These are phyloP conservation scores for Calvadosia cruxmelitensis DNA, from an alignment of 30 jellyfish, hydroid and myxozoan genomes.

Conservation along the genomic window DNA sequence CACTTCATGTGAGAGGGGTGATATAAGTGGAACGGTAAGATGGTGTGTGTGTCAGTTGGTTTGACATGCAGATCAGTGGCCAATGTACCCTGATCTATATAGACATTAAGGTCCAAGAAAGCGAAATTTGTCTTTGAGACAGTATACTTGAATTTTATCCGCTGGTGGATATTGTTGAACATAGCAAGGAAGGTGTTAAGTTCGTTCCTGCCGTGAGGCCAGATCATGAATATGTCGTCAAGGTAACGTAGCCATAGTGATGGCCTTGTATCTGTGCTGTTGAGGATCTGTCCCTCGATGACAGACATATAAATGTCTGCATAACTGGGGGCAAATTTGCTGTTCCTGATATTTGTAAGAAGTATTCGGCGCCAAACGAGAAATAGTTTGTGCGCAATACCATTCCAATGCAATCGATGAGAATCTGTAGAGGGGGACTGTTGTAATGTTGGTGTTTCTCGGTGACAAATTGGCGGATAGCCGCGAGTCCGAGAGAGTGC, in stretches of 20 bases:
- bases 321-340: slow-evolving; percentile 39
- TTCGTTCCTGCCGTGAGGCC: slow-evolving; percentile 1
- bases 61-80: slow-evolving; percentile 5
- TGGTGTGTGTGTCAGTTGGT: slow-evolving; percentile 21
- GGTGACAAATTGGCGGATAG: slow-evolving; percentile 6
- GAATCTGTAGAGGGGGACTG: slow-evolving; percentile 2
- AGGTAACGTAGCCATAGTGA: slow-evolving; percentile 19
- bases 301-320: slow-evolving; percentile 31
- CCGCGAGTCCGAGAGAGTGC: slow-evolving; percentile 9
- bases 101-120: slow-evolving; percentile 25
- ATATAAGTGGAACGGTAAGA: slow-evolving; percentile 12
- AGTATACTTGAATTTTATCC: slow-evolving; percentile 20
- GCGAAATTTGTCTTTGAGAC: slow-evolving; percentile 7
- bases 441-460: not conserved
- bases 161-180: slow-evolving; percentile 12
- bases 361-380: slow-evolving; percentile 9
- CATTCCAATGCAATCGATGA: slow-evolving; percentile 5
- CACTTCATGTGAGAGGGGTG: slow-evolving; percentile 6
- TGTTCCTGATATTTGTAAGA: slow-evolving; percentile 17
- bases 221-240: slow-evolving; percentile 35
- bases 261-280: slow-evolving; percentile 8
- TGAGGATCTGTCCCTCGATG: slow-evolving; percentile 24
- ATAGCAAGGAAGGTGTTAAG: slow-evolving; percentile 15
- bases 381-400: slow-evolving; percentile 10
- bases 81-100: slow-evolving; percentile 16